A percentile compares a stretch with the other conserved stretches of the same genome.
phyloP scores from a whole-genome alignment of 2,113 vertebrate genomes.

The Pseudolaguvia tuberculata region DNA sequence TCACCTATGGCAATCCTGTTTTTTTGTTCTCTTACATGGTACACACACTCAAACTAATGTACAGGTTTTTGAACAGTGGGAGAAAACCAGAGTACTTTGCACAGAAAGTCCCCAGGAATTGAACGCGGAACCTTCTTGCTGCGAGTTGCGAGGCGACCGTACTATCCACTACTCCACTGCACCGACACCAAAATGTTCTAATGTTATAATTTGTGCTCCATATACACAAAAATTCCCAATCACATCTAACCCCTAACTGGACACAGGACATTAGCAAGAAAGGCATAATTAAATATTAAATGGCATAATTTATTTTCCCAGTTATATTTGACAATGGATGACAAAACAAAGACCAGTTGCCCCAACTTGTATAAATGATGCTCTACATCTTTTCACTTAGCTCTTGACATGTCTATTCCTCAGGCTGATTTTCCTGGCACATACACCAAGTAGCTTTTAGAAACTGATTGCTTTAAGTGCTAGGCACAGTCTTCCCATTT shows the following conservation, averaged over 20 bases:
- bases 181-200: too few relatives aligned
- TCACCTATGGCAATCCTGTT: too few relatives aligned
- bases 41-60: too few relatives aligned
- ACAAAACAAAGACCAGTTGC: not conserved
- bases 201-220: too few relatives aligned
- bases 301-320: not conserved
- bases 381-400: not conserved
- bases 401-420: not conserved
- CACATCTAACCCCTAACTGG: conserved; percentile 9
- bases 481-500: conserved; percentile 27
- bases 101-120: too few relatives aligned
- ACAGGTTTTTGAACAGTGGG: too few relatives aligned
- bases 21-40: too few relatives aligned
- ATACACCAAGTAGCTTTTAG: conserved; percentile 20
- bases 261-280: conserved; percentile 10
- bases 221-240: not conserved
- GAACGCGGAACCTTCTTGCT: too few relatives aligned
- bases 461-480: conserved; percentile 30
- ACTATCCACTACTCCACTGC: too few relatives aligned
- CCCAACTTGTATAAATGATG: not conserved
- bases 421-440: conserved; percentile 29
- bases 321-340: not conserved
- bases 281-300: too few relatives aligned
- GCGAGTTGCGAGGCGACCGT: too few relatives aligned
- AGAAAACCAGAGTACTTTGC: too few relatives aligned